phyloP scores from a whole-genome alignment of 2,797 vertebrate species.

The Sylvilagus floridanus region DNA sequence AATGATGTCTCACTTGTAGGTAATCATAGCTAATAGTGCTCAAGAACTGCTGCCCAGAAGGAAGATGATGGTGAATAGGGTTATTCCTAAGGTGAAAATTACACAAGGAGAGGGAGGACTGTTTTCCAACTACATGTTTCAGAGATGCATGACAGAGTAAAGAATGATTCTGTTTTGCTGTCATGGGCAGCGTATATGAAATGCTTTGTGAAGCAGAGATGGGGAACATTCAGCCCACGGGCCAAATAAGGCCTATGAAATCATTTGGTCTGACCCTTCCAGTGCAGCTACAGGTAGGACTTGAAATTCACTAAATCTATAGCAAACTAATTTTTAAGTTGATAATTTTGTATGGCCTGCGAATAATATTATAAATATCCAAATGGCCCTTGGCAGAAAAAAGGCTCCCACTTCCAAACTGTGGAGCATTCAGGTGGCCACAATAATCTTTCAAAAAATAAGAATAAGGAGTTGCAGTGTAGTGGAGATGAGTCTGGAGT shows the following conservation, averaged over 20 bases:
- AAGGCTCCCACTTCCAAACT: too few relatives aligned
- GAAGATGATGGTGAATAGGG: neutral
- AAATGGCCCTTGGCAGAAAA: too few relatives aligned
- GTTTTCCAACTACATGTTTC: neutral
- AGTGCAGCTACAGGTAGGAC: too few relatives aligned
- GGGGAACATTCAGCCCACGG: neutral
- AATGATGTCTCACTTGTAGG: conserved; percentile 40
- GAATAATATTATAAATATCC: too few relatives aligned
- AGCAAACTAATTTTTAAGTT: too few relatives aligned
- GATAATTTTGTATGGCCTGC: too few relatives aligned
- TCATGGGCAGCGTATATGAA: neutral
- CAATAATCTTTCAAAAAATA: neutral
- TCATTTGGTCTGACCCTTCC: too few relatives aligned
- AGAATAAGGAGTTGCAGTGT: neutral
- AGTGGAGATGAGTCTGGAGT: neutral
- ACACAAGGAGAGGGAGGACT: neutral
- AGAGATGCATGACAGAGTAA: neutral
- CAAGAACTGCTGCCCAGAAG: neutral
- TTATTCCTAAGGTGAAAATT: conserved; percentile 18
- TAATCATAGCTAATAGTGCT: neutral
- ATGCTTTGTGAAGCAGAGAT: neutral
- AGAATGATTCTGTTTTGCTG: neutral
- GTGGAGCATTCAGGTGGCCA: neutral
- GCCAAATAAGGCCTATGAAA: too few relatives aligned
- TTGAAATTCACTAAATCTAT: too few relatives aligned